Base-by-base conservation (phyloP, 2,888 invertebrate species). In the Chouioia cunea region DNA sequence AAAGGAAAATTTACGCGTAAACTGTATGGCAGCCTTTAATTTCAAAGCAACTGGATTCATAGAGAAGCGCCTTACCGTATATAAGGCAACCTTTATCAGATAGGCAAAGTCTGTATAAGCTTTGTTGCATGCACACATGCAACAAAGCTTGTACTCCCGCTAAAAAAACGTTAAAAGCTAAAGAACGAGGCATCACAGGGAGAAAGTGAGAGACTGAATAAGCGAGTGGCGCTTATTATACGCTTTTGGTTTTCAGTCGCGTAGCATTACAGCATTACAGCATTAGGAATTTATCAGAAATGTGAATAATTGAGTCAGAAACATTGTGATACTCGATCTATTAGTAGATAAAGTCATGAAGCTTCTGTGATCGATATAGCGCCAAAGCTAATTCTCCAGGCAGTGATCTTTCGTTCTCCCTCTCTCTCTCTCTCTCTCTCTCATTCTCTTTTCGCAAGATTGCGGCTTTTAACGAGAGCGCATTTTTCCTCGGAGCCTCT, bases 311-410 rank as follows among this genome's bases (percentile, higher is more conserved):
- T 52, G 18, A 52, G 52, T 20, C 20, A 52, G 20, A 52, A 6
- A 22, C 22, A 16, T 16, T 47, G 16, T 52, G 14, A 52, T 52
- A 48, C 16, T 36, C 44, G 36, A 36, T 36, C 36, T 36, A 10
- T 23, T 54, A 27, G 48, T 16, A 22, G 50, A 57, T 43, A 65
- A 48, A 60, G 53, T 12, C 12, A n/a, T n/a, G n/a, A n/a, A n/a
- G 22, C 1, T 75, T 6, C 36, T 6, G 6, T 12, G 76, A 74
- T 77, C 77, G 76, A 77, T 76, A 74, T 71, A 65, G 63, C 66
- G 65, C 70, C 69, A 58, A 20, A 22, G 67, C 66, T 67, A 66
- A 73, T 73, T 73, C 70, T 64, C 63, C 50, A 65, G 54, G 48
- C 70, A 54, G 50, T 48, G 53, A 60, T 70, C 46, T 64, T 47